A percentile compares a stretch with the other conserved stretches of the same genome.
These are phyloP conservation scores for Enteromius afrohamiltoni DNA, from an alignment of 2,797 vertebrate genomes.

Conservation along the genomic window DNA sequence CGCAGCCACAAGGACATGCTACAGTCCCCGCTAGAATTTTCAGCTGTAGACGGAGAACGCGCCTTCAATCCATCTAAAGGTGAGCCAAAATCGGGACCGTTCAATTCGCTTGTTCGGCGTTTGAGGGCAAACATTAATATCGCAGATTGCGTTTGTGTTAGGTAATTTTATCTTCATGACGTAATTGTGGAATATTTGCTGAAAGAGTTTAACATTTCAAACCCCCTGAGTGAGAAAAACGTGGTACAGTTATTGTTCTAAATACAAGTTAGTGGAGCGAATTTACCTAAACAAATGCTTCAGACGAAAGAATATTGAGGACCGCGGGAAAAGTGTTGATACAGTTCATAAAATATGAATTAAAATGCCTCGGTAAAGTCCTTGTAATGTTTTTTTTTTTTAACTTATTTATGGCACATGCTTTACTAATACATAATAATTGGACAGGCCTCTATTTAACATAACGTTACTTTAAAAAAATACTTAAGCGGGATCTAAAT, in stretches of 20 bases:
- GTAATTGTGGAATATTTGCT: neutral
- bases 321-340: neutral
- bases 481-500: neutral
- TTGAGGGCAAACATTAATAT: neutral
- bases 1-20: constrained; percentile 57
- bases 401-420: neutral
- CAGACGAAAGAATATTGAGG: neutral
- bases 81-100: constrained; percentile 31
- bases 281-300: neutral
- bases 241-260: constrained; percentile 13
- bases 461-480: neutral
- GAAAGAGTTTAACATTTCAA: constrained; percentile 21
- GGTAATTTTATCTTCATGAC: neutral
- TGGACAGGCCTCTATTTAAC: neutral
- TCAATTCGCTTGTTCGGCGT: neutral
- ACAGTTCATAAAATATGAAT: neutral
- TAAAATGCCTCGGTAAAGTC: neutral
- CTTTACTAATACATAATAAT: neutral
- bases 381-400: neutral
- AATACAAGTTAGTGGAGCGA: neutral
- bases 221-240: neutral
- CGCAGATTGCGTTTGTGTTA: neutral
- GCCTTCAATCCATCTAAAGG: constrained; percentile 30
- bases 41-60: constrained; percentile 39
- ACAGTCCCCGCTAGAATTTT: constrained; percentile 32